Base-by-base conservation (phyloP, 64 coral and sea anemone species). In the Stichodactyla helianthus region DNA sequence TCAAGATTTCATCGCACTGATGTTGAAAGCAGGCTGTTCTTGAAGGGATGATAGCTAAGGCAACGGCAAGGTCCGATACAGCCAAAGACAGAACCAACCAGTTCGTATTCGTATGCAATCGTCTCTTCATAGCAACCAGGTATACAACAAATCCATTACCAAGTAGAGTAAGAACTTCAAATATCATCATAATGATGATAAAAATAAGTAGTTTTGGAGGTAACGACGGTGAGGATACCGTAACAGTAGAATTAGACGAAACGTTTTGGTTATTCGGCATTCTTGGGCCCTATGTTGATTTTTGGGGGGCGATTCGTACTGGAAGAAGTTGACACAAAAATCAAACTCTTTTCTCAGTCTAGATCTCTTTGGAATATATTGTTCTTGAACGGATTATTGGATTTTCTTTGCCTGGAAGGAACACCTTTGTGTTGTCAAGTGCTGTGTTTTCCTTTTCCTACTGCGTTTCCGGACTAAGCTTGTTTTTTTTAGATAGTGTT, bases 141-240 rank as follows among this genome's bases (percentile, higher is more conserved):
- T 84, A 84, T 11, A 84, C 83, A 22, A 84, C 83, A 16, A 84
- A 63, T 8, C 83, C 83, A 63, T 84, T 84, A 6, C 83, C 83
- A 50, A 84, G 44, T 25, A 84, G 17, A 16, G 59, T 84, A 18
- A 84, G 83, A 19, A 84, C 61, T 23, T 84, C 83, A 51, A 84
- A 84, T 31, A 84, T 23, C 25, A 84, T 84, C 50, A 84, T 28
- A 26, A 84, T 60, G 8, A 60, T 54, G 9, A 84, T 84, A 11
- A 84, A 84, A 16, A 84, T 13, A 9, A 84, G 52, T 55, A 84
- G 8, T 31, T 26, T 44, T 25, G 17, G 13, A 13, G 83, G 83
- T 25, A 84, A 6, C 20, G 78, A 81, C 4, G 68, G 27, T 23
- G 68, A 74, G 27, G 68, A 31, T 10, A 9, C 7, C 26, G 27